Evolutionary conservation across 2,797 vertebrate genomes (phyloP).

Genomic region (Lutjanus campechanus): DNA sequence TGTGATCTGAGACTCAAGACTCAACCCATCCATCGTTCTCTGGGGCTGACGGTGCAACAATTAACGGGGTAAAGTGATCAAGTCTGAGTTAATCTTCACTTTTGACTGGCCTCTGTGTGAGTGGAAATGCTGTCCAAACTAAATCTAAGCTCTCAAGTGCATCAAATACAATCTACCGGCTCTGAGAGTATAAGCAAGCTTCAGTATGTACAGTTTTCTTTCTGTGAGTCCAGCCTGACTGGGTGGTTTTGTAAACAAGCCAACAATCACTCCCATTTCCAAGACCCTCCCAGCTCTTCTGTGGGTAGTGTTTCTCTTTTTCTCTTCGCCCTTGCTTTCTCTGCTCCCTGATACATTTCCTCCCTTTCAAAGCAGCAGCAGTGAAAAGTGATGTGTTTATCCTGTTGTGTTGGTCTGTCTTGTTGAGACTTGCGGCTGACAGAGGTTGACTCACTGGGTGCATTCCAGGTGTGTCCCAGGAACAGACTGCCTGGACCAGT

Average conservation of each 20-base stretch:
- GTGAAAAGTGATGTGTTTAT: constrained; percentile 34
- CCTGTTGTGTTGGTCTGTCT: constrained; percentile 1
- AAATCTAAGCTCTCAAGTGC: not conserved
- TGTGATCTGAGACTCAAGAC: not conserved
- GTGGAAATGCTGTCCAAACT: not conserved
- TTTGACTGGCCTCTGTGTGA: not conserved
- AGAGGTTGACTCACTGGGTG: constrained; percentile 47
- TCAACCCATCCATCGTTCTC: no score
- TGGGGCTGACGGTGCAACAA: not conserved
- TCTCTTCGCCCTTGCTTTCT: constrained; percentile 3
- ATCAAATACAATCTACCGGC: not conserved
- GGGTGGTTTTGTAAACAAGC: constrained; percentile 32
- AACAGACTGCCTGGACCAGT: constrained; percentile 66
- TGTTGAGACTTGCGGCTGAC: constrained; percentile 54
- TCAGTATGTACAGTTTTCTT: not conserved
- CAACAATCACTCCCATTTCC: constrained; percentile 4
- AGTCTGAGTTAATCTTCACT: not conserved
- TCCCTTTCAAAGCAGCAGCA: constrained; percentile 23
- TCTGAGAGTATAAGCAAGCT: not conserved
- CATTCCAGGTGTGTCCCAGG: constrained; percentile 64
- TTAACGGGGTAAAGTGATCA: not conserved
- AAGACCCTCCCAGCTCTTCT: constrained; percentile 19
- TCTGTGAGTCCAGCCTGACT: constrained; percentile 1
- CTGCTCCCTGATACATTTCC: constrained; percentile 25
- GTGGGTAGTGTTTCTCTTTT: constrained; percentile 1